Conservation (phyloP, 2,888 invertebrate species). For the Tetropium fuscum region DNA sequence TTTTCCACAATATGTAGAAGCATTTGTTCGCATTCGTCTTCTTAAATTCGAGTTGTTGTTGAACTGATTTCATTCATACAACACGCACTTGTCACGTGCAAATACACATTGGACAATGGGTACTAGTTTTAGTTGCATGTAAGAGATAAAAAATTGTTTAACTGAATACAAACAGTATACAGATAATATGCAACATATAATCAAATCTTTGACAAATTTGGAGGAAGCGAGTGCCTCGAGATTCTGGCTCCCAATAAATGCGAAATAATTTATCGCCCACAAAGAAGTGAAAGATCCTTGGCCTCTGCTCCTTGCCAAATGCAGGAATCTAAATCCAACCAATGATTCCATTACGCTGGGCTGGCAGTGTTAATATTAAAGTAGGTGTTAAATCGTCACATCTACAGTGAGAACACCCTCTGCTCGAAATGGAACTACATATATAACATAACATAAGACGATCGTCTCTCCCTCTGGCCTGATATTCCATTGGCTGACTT, state of each 20-base stretch:
- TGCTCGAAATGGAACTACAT: conserved; percentile 47
- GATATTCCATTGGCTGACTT: conserved; percentile 48
- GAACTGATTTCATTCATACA: no score
- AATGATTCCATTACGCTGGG: conserved; percentile 42
- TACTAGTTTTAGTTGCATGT: no score
- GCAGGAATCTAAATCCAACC: conserved; percentile 36
- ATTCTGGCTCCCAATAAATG: conserved; percentile 5
- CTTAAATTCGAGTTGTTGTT: no score
- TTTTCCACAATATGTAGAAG: no score
- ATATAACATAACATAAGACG: conserved; percentile 45
- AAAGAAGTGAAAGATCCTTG: conserved; percentile 21
- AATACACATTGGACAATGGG: no score
- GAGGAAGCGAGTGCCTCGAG: background rate
- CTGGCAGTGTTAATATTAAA: conserved; percentile 48
- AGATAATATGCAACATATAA: no score
- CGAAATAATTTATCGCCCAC: conserved; percentile 38
- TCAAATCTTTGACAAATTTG: conserved; percentile 2
- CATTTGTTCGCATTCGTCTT: no score
- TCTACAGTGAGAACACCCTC: conserved; percentile 37
- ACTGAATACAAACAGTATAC: no score
- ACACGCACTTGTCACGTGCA: no score
- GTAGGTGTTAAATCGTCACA: conserved; percentile 53
- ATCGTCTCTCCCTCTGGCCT: conserved; percentile 34
- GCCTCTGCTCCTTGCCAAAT: conserved; percentile 42
- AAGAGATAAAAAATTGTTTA: no score